Base-by-base conservation (phyloP, 2,113 vertebrate species). In the Acrocephalus kingi region DNA sequence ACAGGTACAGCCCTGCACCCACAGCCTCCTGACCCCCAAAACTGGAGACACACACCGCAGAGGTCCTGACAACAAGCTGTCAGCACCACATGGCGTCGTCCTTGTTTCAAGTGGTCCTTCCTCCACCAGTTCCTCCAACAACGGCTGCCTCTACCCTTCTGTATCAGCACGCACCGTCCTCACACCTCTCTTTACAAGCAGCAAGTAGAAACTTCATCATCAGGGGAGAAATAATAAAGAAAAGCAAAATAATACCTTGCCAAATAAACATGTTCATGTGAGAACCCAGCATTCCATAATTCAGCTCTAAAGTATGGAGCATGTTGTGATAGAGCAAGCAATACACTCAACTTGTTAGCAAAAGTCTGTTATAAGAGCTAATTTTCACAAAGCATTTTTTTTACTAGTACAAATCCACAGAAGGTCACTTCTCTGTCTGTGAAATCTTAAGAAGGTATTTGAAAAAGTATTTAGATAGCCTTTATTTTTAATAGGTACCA, bases 51-150 rank as follows among this genome's bases (percentile, higher is more conserved):
- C 13, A 28, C 41, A 18, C 63, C 45, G 58, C 56, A 76, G n/a
- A 59, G 22, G 15, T 12, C 33, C 37, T 14, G 11, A 56, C 1
- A 2, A 66, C 28, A 46, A 55, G 24, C 19, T 39, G 28, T 18
- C 1, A 4, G 35, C 5, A 11, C 16, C 12, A 6, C 41, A 43
- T 0, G 0, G 51, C 1, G 0, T 25, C 8, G 6, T 49, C 63
- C 59, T 58, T 5, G 1, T 73, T 80, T 33, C 54, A 30, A 30
- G 22, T 2, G 21, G 72, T 21, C 15, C 45, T 87, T 84, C 51
- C n/a, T 56, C 45, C 37, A 77, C 30, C 46, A 49, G 41, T 8
- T 62, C 37, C 23, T 33, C 43, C 0, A 0, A 31, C 67, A 59
- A 7, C 1, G 48, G 68, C 68, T 87, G 59, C n/a, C 22, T 27